These are phyloP conservation scores for Ostrea edulis DNA, from an alignment of 1,140 invertebrate genomes.

Conservation along the genomic window DNA sequence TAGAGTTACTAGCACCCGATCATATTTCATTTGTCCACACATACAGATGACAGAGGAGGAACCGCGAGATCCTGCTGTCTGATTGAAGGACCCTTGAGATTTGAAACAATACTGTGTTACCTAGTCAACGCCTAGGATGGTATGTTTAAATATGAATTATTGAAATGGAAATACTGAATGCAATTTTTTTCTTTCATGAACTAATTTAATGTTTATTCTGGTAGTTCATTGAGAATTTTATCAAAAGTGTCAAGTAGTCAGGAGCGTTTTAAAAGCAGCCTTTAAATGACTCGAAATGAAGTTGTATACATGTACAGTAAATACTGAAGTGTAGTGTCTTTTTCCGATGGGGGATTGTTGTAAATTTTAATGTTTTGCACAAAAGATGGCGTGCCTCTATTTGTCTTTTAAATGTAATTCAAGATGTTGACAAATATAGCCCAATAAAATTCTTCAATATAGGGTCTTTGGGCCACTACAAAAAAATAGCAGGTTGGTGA, in stretches of 20 bases:
- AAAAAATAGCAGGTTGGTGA: background rate
- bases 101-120: background rate
- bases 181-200: background rate
- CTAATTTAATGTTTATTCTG: background rate
- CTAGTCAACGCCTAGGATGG: background rate
- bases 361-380: background rate
- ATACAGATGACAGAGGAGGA: background rate
- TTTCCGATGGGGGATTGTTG: background rate
- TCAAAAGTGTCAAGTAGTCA: background rate
- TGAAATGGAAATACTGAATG: background rate
- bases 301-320: background rate
- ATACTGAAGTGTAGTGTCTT: background rate
- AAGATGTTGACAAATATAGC: conserved; percentile 36
- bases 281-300: conserved; percentile 34
- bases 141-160: conserved; percentile 17
- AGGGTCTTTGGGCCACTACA: conserved; percentile 20
- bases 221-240: background rate
- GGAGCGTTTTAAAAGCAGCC: background rate
- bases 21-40: background rate
- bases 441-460: background rate
- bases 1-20: background rate
- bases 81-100: background rate
- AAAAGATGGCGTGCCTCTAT: conserved; percentile 7
- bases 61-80: background rate
- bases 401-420: conserved; percentile 33